These are phyloP conservation scores for Scolopax mira DNA, from an alignment of 2,113 vertebrate genomes.

Conservation along the genomic window DNA sequence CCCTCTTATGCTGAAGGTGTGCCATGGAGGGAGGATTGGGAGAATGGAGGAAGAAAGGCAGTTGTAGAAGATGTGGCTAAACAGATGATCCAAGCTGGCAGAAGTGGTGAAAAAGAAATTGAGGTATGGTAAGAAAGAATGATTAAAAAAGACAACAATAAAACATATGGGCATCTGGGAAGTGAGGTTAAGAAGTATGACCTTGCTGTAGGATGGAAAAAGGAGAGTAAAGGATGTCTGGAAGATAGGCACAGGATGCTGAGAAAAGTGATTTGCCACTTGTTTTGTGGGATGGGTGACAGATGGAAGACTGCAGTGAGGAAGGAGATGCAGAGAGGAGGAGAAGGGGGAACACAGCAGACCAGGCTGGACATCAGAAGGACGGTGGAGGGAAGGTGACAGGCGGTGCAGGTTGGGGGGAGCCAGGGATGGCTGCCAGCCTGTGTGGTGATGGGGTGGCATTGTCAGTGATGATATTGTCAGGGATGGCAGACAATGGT, in stretches of 20 bases:
- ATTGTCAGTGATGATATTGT: neutral
- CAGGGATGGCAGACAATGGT: neutral
- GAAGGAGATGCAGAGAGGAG: neutral
- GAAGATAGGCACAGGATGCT: neutral
- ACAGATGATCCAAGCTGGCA: neutral
- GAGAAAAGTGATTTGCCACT: neutral
- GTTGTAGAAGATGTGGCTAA: neutral
- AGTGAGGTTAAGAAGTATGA: neutral
- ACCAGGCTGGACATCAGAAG: neutral
- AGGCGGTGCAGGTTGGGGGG: neutral
- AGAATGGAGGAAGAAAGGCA: neutral
- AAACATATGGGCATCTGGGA: neutral
- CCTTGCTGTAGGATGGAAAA: neutral
- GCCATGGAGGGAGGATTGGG: neutral
- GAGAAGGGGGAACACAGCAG: neutral
- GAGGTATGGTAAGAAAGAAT: neutral
- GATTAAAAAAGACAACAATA: neutral
- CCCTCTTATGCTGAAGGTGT: neutral
- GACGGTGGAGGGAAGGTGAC: neutral
- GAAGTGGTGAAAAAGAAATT: neutral
- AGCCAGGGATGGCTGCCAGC: neutral
- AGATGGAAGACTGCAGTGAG: neutral
- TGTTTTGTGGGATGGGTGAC: neutral
- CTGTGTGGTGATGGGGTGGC: neutral
- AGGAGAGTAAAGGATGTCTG: neutral